A percentile compares a stretch with the other conserved stretches of the same genome.
These are phyloP conservation scores for Drosophila histrio DNA, from an alignment of 2,888 invertebrate genomes.

Conservation along the genomic window DNA sequence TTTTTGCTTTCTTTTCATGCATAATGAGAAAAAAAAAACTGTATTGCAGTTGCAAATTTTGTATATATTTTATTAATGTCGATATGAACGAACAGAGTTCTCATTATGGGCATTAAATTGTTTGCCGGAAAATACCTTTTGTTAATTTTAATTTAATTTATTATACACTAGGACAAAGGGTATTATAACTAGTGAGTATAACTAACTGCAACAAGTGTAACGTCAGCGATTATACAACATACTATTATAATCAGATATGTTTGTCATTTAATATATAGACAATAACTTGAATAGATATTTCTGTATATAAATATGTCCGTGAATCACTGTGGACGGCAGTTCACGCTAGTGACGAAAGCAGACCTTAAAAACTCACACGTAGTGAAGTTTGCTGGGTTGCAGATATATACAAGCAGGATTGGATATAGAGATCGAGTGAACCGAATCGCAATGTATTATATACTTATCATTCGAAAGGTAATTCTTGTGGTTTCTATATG, in stretches of 20 bases:
- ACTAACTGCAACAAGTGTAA: background rate
- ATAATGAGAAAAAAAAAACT: constrained; percentile 26
- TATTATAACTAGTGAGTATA: no score
- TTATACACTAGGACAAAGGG: constrained; percentile 20
- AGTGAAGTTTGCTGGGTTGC: no score
- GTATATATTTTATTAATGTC: constrained; percentile 67
- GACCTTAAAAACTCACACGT: no score
- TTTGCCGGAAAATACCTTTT: constrained; percentile 68
- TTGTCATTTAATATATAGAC: background rate
- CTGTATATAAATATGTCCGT: no score
- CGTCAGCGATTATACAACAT: background rate
- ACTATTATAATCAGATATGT: background rate
- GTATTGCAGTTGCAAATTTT: constrained; percentile 49
- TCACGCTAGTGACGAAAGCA: no score
- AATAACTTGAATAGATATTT: background rate
- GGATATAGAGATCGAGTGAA: no score
- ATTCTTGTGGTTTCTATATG: no score
- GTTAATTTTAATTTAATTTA: constrained; percentile 74
- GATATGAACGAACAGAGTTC: constrained; percentile 38
- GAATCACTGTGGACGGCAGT: no score
- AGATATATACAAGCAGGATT: no score
- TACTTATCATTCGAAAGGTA: no score
- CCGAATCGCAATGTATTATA: no score
- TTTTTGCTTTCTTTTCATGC: background rate
- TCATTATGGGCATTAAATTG: constrained; percentile 66